Conservation (phyloP, 1,140 invertebrate species). For the Drosophila setifemur region DNA sequence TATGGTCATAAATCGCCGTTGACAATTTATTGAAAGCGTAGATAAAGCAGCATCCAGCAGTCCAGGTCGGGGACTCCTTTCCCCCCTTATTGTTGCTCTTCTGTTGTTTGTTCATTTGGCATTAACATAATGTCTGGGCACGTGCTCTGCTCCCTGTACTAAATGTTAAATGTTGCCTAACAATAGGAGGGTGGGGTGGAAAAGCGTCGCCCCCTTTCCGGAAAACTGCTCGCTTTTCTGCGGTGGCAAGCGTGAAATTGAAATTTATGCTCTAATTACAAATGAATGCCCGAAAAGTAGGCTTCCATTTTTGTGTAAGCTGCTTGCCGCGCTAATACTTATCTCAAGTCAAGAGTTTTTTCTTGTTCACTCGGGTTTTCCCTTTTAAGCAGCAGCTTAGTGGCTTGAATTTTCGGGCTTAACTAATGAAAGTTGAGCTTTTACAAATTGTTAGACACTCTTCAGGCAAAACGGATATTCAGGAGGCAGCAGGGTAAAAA, state of each 20-base stretch:
- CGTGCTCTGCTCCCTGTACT: slow-evolving; percentile 27
- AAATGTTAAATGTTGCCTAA: slow-evolving; percentile 46
- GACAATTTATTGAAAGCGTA: slow-evolving; percentile 64
- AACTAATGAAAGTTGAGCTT: slow-evolving; percentile 52
- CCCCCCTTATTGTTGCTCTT: neutral
- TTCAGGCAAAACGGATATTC: too few relatives aligned
- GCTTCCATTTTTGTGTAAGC: slow-evolving; percentile 54
- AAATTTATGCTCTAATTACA: slow-evolving; percentile 73
- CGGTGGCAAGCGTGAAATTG: slow-evolving; percentile 65
- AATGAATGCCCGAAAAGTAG: slow-evolving; percentile 28
- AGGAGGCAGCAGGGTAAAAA: too few relatives aligned
- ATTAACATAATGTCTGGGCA: slow-evolving; percentile 49
- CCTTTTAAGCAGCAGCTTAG: slow-evolving; percentile 32
- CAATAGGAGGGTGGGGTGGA: neutral
- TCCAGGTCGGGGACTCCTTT: neutral
- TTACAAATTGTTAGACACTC: slow-evolving; percentile 15
- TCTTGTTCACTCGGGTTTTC: neutral
- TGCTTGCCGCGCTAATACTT: slow-evolving; percentile 30
- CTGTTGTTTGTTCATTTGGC: slow-evolving; percentile 35
- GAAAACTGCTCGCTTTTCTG: slow-evolving; percentile 26
- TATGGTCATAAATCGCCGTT: slow-evolving; percentile 59
- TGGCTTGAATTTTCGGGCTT: slow-evolving; percentile 31
- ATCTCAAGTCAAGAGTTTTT: slow-evolving; percentile 34
- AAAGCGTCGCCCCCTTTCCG: neutral
- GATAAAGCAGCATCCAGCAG: slow-evolving; percentile 43